Evolutionary conservation across 2,113 vertebrate genomes (phyloP).

Genomic region (Tenebrosternarchus preto): DNA sequence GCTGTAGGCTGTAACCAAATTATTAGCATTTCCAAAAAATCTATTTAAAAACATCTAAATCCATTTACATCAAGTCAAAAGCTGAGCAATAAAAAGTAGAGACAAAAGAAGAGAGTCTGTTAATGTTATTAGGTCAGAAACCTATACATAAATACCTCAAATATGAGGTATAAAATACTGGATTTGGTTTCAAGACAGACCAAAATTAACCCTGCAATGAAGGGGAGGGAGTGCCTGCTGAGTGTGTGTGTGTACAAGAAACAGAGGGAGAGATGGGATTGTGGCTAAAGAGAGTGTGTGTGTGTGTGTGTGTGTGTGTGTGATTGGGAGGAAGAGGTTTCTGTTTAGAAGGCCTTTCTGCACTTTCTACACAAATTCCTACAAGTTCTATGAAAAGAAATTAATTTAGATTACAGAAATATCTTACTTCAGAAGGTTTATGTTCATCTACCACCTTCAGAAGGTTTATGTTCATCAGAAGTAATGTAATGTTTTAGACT

Average conservation of each 20-base stretch:
- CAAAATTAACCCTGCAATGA: background rate
- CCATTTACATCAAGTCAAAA: background rate
- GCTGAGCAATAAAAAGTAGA: background rate
- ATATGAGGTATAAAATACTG: background rate
- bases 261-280: too few species aligned
- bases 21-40: background rate
- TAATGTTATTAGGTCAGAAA: background rate
- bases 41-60: slow-evolving; percentile 1
- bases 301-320: background rate
- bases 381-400: background rate
- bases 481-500: too few species aligned
- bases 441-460: background rate
- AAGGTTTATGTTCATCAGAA: too few species aligned
- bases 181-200: background rate
- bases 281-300: too few species aligned
- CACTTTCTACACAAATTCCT: background rate
- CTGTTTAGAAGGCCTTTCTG: background rate
- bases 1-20: background rate
- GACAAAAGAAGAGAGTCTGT: background rate
- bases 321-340: background rate
- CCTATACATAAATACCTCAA: background rate
- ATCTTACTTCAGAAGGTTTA: background rate
- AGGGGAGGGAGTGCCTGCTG: background rate
- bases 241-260: slow-evolving; percentile 6
- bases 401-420: background rate